Conservation (phyloP, 2,113 vertebrate species). For the Centropus bengalensis region DNA sequence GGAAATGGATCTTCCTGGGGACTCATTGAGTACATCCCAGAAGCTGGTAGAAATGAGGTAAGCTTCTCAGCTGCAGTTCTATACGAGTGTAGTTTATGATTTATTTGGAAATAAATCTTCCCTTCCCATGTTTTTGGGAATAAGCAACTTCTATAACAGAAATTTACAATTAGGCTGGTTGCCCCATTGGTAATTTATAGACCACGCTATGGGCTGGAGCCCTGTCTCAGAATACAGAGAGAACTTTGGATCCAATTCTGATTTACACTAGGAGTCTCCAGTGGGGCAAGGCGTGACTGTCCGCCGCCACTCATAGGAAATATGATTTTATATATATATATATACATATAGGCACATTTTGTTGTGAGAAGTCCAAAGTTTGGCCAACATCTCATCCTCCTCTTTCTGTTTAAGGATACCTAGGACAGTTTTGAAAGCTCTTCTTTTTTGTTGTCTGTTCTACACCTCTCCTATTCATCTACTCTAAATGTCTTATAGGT, state of each 20-base stretch:
- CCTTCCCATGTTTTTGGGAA: not conserved
- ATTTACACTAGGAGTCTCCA: not conserved
- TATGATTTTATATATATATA: too few species aligned
- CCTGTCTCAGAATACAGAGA: not conserved
- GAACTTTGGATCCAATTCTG: not conserved
- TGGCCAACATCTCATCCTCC: not conserved
- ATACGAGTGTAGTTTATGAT: not conserved
- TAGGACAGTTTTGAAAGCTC: not conserved
- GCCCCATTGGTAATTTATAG: not conserved
- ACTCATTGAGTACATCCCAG: not conserved
- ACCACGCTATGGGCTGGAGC: not conserved
- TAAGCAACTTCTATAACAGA: not conserved
- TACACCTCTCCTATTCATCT: not conserved
- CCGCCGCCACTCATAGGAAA: not conserved
- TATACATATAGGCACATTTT: not conserved
- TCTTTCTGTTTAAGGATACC: not conserved
- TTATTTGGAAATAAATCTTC: not conserved
- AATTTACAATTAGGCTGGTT: not conserved
- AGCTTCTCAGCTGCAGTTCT: not conserved
- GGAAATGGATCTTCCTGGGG: not conserved
- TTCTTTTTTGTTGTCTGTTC: not conserved
- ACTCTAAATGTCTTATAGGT: not conserved
- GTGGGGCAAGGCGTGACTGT: rapidly evolving
- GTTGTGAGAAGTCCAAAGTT: not conserved
- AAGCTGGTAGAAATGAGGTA: not conserved